Percentiles rank a stretch among this genome's conserved stretches.
Conservation (phyloP, 2,113 vertebrate species). For the Neopipo cinnamomea region DNA sequence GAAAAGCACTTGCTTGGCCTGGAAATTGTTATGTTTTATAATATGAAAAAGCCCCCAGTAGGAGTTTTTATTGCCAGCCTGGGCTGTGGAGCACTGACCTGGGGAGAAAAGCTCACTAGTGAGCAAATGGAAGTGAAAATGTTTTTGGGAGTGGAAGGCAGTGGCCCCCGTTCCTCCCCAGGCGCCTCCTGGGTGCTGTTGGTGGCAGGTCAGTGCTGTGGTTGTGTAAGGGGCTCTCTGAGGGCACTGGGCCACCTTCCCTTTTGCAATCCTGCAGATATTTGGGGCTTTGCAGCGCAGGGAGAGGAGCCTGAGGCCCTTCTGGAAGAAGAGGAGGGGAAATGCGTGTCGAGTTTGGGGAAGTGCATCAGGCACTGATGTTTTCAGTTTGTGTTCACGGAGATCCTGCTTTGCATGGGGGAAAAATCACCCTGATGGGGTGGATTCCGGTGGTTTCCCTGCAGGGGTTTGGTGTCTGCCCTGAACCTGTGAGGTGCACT, state of each 20-base stretch:
- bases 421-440: background rate
- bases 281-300: background rate
- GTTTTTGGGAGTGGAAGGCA: background rate
- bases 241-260: background rate
- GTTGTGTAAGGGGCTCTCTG: background rate
- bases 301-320: background rate
- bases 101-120: background rate
- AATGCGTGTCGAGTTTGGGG: background rate
- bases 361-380: background rate
- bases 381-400: background rate
- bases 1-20: background rate
- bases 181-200: background rate
- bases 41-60: background rate
- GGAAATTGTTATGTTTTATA: background rate
- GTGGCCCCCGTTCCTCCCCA: background rate
- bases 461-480: background rate
- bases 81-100: background rate
- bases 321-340: background rate
- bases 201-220: background rate
- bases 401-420: background rate
- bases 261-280: background rate
- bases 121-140: background rate
- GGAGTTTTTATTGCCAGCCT: background rate
- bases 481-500: background rate
- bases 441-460: background rate